These are phyloP conservation scores for Epizoanthus scotinus DNA, from an alignment of 92 coral and sea anemone genomes.

Conservation along the genomic window DNA sequence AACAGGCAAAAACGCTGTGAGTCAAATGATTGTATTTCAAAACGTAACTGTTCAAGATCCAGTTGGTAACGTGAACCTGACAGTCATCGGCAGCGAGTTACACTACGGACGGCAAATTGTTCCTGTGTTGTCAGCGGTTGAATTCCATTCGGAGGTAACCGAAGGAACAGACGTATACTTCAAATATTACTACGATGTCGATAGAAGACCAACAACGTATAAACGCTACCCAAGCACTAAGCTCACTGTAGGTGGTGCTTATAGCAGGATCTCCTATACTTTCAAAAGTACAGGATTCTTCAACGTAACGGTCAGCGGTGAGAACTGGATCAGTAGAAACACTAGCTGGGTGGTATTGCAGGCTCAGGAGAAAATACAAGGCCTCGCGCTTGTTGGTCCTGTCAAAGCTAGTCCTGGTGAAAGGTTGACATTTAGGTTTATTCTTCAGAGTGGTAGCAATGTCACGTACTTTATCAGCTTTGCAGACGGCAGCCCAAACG, in stretches of 20 bases:
- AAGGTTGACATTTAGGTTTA: conserved; percentile 30
- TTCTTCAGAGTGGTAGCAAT: conserved; percentile 59
- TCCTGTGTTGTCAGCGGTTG: conserved; percentile 47
- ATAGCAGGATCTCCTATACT: conserved; percentile 39
- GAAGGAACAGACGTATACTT: conserved; percentile 72
- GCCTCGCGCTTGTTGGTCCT: conserved; percentile 50
- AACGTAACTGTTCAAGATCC: conserved; percentile 78
- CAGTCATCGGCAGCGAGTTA: conserved; percentile 42
- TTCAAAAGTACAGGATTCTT: conserved; percentile 48
- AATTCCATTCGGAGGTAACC: conserved; percentile 43
- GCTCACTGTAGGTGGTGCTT: conserved; percentile 43
- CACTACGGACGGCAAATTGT: conserved; percentile 43
- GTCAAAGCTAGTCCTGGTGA: conserved; percentile 55
- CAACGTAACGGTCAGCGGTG: conserved; percentile 63
- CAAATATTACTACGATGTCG: conserved; percentile 18
- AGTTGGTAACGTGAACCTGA: conserved; percentile 49
- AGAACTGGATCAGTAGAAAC: conserved; percentile 68
- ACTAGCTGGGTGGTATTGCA: conserved; percentile 47
- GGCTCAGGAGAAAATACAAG: conserved; percentile 74
- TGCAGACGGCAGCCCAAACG: conserved; percentile 70
- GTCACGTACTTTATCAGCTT: conserved; percentile 60
- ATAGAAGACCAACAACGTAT: conserved; percentile 12
- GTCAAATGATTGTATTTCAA: conserved; percentile 71
- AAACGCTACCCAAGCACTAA: conserved; percentile 30
- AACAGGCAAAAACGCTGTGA: conserved; percentile 61